Evolutionary conservation across 2,888 invertebrate species (phyloP).

Genomic region (Morpho achilles): DNA sequence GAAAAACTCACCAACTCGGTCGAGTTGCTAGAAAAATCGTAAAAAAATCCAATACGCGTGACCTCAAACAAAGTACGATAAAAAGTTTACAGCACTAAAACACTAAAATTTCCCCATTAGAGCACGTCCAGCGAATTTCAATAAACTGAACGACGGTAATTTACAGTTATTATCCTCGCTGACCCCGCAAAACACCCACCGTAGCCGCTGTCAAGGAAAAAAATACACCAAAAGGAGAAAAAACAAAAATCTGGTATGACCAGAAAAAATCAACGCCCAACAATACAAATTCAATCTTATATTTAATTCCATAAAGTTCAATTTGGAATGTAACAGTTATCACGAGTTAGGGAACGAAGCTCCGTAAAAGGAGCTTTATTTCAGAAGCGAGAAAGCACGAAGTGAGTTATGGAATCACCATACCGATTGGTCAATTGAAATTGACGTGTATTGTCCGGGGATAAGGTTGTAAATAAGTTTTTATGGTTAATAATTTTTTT

Average conservation of each 20-base stretch:
- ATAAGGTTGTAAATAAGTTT: constrained; percentile 41
- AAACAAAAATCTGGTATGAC: constrained; percentile 69
- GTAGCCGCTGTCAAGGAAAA: constrained; percentile 64
- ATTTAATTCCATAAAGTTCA: constrained; percentile 33
- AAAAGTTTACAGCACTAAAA: constrained; percentile 19
- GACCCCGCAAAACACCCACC: constrained; percentile 78
- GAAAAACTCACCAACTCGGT: not conserved
- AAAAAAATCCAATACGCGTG: not conserved
- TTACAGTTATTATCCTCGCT: constrained; percentile 77
- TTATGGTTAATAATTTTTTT: constrained; percentile 40
- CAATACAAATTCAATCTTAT: constrained; percentile 44
- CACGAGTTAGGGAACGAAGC: constrained; percentile 41
- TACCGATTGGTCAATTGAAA: constrained; percentile 33
- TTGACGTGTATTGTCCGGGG: constrained; percentile 27
- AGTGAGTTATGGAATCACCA: constrained; percentile 69
- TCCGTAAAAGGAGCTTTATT: constrained; percentile 75
- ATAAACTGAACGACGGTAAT: constrained; percentile 74
- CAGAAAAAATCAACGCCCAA: constrained; percentile 50
- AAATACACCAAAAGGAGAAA: constrained; percentile 45
- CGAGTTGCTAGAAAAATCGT: constrained; percentile 1
- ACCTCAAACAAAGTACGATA: constrained; percentile 6
- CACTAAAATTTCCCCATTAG: constrained; percentile 59
- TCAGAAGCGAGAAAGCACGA: constrained; percentile 73
- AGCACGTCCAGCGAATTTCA: constrained; percentile 67
- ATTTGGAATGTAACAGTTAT: constrained; percentile 27